Percentiles rank a stretch among this genome's conserved stretches.
Conservation (phyloP, 2,113 vertebrate genomes). For the Orthonyx spaldingii region DNA sequence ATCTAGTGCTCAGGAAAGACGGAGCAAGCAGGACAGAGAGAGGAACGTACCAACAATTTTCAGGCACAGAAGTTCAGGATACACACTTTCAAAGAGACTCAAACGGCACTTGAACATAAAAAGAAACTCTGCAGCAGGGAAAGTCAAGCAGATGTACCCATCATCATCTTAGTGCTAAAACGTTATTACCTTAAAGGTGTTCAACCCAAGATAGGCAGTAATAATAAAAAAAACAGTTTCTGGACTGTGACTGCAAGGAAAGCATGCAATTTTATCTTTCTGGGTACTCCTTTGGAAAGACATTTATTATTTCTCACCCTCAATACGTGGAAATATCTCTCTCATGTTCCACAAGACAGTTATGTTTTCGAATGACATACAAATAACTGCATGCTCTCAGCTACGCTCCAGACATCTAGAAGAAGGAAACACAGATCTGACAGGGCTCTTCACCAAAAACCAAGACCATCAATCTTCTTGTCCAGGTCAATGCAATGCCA, state of each 20-base stretch:
- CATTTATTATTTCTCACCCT: not conserved
- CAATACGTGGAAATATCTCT: not conserved
- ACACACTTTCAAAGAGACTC: not conserved
- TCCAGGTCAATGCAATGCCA: not conserved
- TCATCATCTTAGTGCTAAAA: not conserved
- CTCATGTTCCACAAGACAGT: not conserved
- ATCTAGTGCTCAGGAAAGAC: not conserved
- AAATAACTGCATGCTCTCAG: not conserved
- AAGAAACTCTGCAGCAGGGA: not conserved
- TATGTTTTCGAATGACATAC: not conserved
- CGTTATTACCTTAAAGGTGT: not conserved
- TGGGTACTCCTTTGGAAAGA: not conserved
- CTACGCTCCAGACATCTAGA: not conserved
- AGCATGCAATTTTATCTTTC: not conserved
- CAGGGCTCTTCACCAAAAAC: not conserved
- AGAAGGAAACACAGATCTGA: not conserved
- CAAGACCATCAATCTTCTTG: not conserved
- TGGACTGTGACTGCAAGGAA: not conserved
- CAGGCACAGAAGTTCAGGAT: not conserved
- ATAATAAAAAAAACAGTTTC: not conserved
- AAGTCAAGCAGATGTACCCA: not conserved
- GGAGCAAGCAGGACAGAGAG: rapidly evolving
- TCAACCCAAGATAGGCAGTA: not conserved
- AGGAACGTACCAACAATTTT: rapidly evolving
- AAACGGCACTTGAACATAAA: not conserved